Evolutionary conservation across 2,113 vertebrate genomes (phyloP), one percentile per base, ranked within the genome.

Genomic region (Sciurus niger): DNA sequence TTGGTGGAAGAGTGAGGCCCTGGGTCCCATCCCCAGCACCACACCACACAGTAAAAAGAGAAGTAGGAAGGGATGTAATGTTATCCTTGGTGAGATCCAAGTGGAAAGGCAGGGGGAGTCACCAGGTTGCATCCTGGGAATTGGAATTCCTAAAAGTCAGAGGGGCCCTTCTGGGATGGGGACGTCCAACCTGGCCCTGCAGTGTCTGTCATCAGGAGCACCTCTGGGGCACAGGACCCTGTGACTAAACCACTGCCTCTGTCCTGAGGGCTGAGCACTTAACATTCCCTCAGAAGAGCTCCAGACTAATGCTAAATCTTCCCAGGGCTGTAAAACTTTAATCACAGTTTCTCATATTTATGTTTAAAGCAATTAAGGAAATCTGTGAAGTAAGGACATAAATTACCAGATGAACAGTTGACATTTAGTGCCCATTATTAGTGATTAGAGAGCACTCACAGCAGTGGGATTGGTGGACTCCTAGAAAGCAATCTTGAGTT

Each of bases 351-450:
- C 63, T 76, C 76, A 43, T 67, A 82, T 89, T 77, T 65, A 89
- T 88, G 43, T 80, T 60, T 24, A 79, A 79, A 89, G 28, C 34
- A 72, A 78, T 73, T 78, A 95, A 95, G 70, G 68, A 79, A 88
- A 88, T 68, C 40, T 88, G 30, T 43, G 46, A 91, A 88, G 82
- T 73, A 84, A 60, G 67, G 92, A 40, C 53, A 72, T 68, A 89
- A 88, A 74, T 79, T 65, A 76, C 28, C 32, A 37, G 55, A 43
- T 18, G 65, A 79, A n/a, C 30, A 67, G 60, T 84, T 87, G 28
- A 58, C 63, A 68, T 72, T 83, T 32, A 76, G 32, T 65, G 37
- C 34, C 40, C 10, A 9, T 80, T 55, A 40, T 43, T 40, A 70
- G 65, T 89, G 51, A 80, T 6, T 46, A 67, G 58, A 68, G 60